phyloP scores from a whole-genome alignment of 2,113 vertebrate species.

The Donacobius atricapilla region DNA sequence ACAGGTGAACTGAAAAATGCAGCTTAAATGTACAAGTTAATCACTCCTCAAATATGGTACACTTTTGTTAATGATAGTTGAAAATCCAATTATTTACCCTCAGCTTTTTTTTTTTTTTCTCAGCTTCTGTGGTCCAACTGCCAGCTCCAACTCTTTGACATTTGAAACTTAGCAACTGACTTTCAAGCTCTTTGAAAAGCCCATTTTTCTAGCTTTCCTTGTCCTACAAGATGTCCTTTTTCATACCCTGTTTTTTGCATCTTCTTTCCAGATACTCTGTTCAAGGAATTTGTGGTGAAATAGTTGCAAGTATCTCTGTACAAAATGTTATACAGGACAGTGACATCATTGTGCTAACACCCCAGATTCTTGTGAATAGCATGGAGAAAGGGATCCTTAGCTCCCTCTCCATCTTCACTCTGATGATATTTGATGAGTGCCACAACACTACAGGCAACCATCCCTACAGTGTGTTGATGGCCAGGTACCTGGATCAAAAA shows the following conservation, averaged over 20 bases:
- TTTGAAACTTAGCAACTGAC: not conserved
- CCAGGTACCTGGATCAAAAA: conserved; percentile 76
- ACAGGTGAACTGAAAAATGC: not conserved
- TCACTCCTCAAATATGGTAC: not conserved
- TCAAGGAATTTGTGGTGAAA: conserved; percentile 75
- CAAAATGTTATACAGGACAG: conserved; percentile 51
- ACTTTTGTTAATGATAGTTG: not conserved
- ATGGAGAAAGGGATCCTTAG: conserved; percentile 46
- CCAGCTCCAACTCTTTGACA: not conserved
- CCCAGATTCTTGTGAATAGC: conserved; percentile 81
- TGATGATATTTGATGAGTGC: conserved; percentile 86
- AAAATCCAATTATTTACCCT: not conserved
- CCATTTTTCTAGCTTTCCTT: not conserved
- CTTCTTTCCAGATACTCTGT: conserved; percentile 60
- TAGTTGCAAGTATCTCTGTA: conserved; percentile 19
- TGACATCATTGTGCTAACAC: conserved; percentile 78
- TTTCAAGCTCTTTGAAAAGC: not conserved
- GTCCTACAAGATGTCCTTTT: not conserved
- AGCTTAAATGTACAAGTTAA: not conserved
- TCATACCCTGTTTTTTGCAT: not conserved
- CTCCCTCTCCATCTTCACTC: conserved; percentile 75
- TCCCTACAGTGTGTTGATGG: conserved; percentile 81
- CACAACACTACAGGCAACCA: conserved; percentile 81
- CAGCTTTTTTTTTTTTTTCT: not conserved
- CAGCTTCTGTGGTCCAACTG: not conserved